These are phyloP conservation scores for Schizothorax lantsangensis DNA, from an alignment of 2,797 vertebrate genomes.

Conservation along the genomic window DNA sequence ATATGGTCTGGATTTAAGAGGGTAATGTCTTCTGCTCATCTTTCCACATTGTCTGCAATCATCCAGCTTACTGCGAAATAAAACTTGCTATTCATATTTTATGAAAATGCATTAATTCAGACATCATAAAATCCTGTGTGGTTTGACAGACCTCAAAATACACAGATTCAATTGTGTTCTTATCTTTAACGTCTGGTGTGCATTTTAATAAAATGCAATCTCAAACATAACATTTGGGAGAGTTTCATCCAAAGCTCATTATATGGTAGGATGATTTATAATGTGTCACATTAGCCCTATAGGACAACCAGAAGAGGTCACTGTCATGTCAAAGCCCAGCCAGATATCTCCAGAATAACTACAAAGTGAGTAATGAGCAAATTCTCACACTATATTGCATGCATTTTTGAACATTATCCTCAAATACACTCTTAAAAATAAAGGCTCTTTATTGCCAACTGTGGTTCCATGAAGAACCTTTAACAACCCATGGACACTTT, in stretches of 20 bases:
- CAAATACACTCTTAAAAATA: not conserved
- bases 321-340: constrained; percentile 34
- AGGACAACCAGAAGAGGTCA: constrained; percentile 48
- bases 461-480: not conserved
- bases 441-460: not conserved
- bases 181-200: not conserved
- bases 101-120: constrained; percentile 8
- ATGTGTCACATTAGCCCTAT: constrained; percentile 17
- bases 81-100: not conserved
- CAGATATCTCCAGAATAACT: constrained; percentile 7
- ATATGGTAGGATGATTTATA: constrained; percentile 12
- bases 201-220: not conserved
- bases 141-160: not conserved
- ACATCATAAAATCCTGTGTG: not conserved
- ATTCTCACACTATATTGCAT: not conserved
- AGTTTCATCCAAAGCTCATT: constrained; percentile 6
- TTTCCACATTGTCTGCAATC: not conserved
- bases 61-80: not conserved
- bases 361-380: constrained; percentile 7
- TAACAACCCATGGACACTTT: not conserved
- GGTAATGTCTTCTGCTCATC: constrained; percentile 29
- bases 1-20: constrained; percentile 34
- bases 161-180: not conserved
- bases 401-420: not conserved
- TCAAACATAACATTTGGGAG: not conserved